Evolutionary conservation across 2,888 invertebrate species (phyloP).

Genomic region (Lithodes maja): DNA sequence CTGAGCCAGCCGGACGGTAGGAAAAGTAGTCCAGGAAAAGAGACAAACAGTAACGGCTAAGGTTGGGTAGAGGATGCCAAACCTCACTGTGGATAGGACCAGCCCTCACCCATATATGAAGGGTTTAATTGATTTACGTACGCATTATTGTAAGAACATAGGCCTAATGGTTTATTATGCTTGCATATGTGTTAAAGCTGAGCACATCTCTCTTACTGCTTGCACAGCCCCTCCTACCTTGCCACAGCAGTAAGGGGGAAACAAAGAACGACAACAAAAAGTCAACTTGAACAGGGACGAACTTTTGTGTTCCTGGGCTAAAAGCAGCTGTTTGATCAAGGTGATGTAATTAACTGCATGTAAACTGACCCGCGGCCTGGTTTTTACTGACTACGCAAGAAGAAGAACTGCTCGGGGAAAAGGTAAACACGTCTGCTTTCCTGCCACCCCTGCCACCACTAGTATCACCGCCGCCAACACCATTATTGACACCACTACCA

Average conservation of each 20-base stretch:
- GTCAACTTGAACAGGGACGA: not conserved
- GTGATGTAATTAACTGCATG: conserved; percentile 1
- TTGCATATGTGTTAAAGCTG: not conserved
- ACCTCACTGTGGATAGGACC: too few species aligned
- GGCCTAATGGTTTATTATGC: too few species aligned
- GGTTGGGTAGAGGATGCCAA: too few species aligned
- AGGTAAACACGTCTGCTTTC: not conserved
- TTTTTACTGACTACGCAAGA: not conserved
- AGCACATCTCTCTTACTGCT: not conserved
- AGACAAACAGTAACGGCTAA: too few species aligned
- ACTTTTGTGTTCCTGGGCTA: not conserved
- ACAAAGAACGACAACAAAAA: not conserved
- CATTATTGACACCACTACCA: too few species aligned
- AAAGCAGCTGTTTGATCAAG: not conserved
- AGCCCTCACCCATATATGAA: too few species aligned
- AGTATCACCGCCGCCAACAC: too few species aligned
- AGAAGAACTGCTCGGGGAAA: not conserved
- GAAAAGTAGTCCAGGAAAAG: too few species aligned
- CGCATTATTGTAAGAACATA: too few species aligned
- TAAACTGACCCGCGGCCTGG: not conserved
- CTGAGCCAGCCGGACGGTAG: too few species aligned
- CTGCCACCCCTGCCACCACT: not conserved
- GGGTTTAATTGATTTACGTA: too few species aligned
- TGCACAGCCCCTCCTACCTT: not conserved
- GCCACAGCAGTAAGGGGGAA: not conserved